Percentiles rank a stretch among this genome's conserved stretches.
Conservation (phyloP, 2,888 invertebrate species). For the Spilarctia lutea region DNA sequence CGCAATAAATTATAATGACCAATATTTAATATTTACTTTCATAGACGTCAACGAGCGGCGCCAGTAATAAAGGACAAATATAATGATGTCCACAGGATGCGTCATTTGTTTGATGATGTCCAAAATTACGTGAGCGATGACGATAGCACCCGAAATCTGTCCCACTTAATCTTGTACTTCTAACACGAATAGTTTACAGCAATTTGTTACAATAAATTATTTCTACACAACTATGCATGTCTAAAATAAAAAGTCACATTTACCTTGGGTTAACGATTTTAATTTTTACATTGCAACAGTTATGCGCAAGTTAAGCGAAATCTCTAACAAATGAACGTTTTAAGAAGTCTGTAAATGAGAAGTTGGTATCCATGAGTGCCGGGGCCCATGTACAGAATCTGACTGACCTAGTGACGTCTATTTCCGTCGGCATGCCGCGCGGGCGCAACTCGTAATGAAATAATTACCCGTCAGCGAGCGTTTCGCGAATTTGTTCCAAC, state of each 20-base stretch:
- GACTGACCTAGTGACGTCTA: constrained; percentile 41
- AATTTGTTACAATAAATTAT: constrained; percentile 10
- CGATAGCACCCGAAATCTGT: constrained; percentile 24
- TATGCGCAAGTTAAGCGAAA: not conserved
- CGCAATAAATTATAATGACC: not conserved
- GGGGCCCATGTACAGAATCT: constrained; percentile 25
- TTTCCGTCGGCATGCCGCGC: constrained; percentile 37
- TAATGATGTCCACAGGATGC: constrained; percentile 24
- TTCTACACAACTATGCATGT: constrained; percentile 9
- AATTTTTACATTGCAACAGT: constrained; percentile 7
- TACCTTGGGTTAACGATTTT: not conserved
- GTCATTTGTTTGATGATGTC: constrained; percentile 22
- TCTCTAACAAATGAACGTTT: not conserved
- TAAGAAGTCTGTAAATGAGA: not conserved
- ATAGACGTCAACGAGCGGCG: constrained; percentile 16
- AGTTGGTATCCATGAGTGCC: constrained; percentile 15
- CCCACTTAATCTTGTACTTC: constrained; percentile 17
- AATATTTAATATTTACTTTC: constrained; percentile 13
- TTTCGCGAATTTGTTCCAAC: constrained; percentile 41
- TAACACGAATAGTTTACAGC: constrained; percentile 15
- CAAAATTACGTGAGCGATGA: constrained; percentile 19
- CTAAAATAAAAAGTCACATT: constrained; percentile 9
- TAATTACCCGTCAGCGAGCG: constrained; percentile 43
- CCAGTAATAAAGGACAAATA: constrained; percentile 16
- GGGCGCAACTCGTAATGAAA: constrained; percentile 47